A percentile compares a stretch with the other conserved stretches of the same genome.
These are phyloP conservation scores for Cichlasoma orientale DNA, from an alignment of 2,797 vertebrate species.

Conservation along the genomic window DNA sequence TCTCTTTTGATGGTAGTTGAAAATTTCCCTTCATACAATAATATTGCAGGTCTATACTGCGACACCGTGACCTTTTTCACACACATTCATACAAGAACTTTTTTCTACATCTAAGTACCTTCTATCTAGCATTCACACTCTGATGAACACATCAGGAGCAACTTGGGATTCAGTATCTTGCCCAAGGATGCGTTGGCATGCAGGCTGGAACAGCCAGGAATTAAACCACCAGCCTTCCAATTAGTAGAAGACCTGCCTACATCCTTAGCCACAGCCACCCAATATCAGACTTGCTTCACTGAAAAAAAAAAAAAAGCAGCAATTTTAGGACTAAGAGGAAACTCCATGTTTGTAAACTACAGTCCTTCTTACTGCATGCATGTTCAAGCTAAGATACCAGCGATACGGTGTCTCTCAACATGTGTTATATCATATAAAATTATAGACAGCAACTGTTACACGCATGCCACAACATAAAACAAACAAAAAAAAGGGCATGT, in stretches of 20 bases:
- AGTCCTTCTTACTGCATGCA: not conserved
- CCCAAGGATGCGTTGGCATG: no score
- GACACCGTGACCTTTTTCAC: not conserved
- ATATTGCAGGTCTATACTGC: not conserved
- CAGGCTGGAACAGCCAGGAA: no score
- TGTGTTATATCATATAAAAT: not conserved
- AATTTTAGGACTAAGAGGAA: not conserved
- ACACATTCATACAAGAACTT: no score
- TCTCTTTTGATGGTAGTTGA: not conserved
- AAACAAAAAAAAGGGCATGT: not conserved
- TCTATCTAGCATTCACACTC: no score
- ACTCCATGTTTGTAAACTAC: not conserved
- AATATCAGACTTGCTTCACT: not conserved
- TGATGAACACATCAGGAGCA: no score
- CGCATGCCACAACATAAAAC: not conserved
- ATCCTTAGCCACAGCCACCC: no score
- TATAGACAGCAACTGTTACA: not conserved
- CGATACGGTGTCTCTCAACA: not conserved
- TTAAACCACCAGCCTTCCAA: no score
- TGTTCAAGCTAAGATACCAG: not conserved
- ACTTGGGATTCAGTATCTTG: no score
- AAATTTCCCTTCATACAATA: not conserved
- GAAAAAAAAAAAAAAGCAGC: not conserved
- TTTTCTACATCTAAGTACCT: no score
- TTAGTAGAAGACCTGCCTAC: no score